phyloP scores from a whole-genome alignment of 2,888 invertebrate genomes.

The Dioctria rufipes region DNA sequence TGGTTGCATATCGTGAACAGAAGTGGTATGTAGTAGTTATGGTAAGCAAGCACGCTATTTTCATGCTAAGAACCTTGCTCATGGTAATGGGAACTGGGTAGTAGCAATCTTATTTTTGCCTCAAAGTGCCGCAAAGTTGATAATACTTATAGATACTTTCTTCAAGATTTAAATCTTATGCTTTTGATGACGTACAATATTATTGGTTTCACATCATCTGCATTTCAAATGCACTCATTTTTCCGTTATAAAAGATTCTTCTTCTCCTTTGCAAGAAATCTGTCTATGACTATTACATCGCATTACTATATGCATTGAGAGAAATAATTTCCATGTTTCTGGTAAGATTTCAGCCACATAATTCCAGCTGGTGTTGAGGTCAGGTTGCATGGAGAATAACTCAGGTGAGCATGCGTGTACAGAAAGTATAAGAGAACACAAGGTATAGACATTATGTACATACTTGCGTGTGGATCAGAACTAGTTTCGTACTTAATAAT shows the following conservation, averaged over 20 bases:
- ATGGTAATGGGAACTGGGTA: conserved; percentile 27
- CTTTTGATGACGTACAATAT: background rate
- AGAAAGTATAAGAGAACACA: background rate
- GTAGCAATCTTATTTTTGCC: conserved; percentile 8
- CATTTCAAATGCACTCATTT: conserved; percentile 23
- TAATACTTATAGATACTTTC: background rate
- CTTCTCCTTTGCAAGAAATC: background rate
- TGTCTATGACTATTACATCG: background rate
- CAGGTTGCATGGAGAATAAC: conserved; percentile 41
- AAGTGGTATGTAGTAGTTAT: background rate
- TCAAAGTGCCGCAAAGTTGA: conserved; percentile 23
- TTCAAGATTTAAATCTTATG: too few relatives aligned
- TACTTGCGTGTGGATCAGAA: conserved; percentile 2
- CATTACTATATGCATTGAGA: conserved; percentile 6
- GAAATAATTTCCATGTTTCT: conserved; percentile 41
- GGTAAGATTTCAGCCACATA: conserved; percentile 35
- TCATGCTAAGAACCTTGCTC: conserved; percentile 9
- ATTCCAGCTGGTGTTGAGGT: conserved; percentile 46
- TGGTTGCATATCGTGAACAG: background rate
- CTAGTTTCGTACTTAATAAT: conserved; percentile 26
- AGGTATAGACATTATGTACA: background rate
- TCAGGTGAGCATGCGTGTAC: conserved; percentile 43
- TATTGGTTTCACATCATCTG: conserved; percentile 31
- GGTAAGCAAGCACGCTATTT: conserved; percentile 1
- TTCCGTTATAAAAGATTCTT: conserved; percentile 30